Base-by-base conservation (phyloP, 2,888 invertebrate species). In the Gastracanthus pulcherrimus region DNA sequence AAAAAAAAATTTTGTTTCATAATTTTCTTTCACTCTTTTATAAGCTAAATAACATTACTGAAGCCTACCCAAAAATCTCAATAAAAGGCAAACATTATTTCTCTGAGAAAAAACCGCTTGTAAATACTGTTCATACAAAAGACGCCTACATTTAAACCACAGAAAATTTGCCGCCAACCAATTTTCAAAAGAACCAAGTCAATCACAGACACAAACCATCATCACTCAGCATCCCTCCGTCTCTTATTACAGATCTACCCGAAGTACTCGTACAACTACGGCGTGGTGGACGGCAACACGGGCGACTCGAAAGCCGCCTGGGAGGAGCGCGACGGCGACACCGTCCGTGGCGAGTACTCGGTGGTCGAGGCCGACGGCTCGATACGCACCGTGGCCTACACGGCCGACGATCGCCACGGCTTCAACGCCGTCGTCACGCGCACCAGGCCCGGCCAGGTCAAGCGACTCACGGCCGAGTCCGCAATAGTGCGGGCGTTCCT, bases 281-380 rank as follows among this genome's bases (percentile, higher is more conserved):
- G 89, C 0, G 89, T 90, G 1, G 82, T 88, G 7, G 89, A 90
- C 34, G 89, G 89, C 7, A 87, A 87, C 67, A 90, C 89, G 0
- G 89, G 89, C 0, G 89, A 90, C 36, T 87, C 89, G 0, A 90
- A 90, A 72, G 88, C 89, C 1, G 89, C 89, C 3, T 89, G 89
- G 89, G 89, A 90, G 69, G 89, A 89, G 71, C 85, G 89, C 5
- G 87, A 89, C 31, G 89, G 89, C 5, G 89, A 89, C 31, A 85
- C 84, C 3, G 89, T 90, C 1, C 88, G 86, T 62, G 89, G 89
- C 48, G 89, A 89, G 83, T 90, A 90, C 79, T 89, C 89, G 9
- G 87, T 90, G 1, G 87, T 89, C 3, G 89, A 89, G 41, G 89
- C 89, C 1, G 89, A 90, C 36, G 89, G 89, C 6, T 86, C 87